Percentiles rank a stretch among this genome's conserved stretches.
phyloP scores from a whole-genome alignment of 2,888 invertebrate species.

The Sphinx pinastri region DNA sequence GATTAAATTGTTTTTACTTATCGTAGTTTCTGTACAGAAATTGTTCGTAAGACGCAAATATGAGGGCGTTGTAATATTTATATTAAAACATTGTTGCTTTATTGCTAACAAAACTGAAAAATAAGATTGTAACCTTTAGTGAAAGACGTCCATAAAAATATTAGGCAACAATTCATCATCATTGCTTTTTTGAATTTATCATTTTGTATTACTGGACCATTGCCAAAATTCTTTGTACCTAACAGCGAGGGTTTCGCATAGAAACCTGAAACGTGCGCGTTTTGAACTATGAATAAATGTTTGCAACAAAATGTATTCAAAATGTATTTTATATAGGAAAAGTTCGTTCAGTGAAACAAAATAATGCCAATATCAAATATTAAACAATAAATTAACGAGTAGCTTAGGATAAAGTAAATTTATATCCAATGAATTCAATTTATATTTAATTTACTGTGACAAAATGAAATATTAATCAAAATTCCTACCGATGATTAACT shows the following conservation, averaged over 20 bases:
- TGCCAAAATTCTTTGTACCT: neutral
- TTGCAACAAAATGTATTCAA: too few relatives aligned
- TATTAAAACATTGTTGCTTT: neutral
- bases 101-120: neutral
- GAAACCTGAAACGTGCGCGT: too few relatives aligned
- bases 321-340: too few relatives aligned
- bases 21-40: neutral
- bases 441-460: too few relatives aligned
- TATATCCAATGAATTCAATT: too few relatives aligned
- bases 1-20: neutral
- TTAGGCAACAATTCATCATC: slow-evolving; percentile 8
- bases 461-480: too few relatives aligned
- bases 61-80: neutral
- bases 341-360: too few relatives aligned
- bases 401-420: too few relatives aligned
- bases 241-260: neutral
- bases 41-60: neutral
- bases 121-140: slow-evolving; percentile 6
- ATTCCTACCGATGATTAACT: too few relatives aligned
- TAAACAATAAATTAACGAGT: too few relatives aligned
- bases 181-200: slow-evolving; percentile 12
- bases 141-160: slow-evolving; percentile 17
- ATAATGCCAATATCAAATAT: too few relatives aligned
- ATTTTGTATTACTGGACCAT: slow-evolving; percentile 1
- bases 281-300: too few relatives aligned